Evolutionary conservation across 2,797 vertebrate genomes (phyloP), one percentile per base, ranked within the genome.

Genomic region (Anabas testudineus): DNA sequence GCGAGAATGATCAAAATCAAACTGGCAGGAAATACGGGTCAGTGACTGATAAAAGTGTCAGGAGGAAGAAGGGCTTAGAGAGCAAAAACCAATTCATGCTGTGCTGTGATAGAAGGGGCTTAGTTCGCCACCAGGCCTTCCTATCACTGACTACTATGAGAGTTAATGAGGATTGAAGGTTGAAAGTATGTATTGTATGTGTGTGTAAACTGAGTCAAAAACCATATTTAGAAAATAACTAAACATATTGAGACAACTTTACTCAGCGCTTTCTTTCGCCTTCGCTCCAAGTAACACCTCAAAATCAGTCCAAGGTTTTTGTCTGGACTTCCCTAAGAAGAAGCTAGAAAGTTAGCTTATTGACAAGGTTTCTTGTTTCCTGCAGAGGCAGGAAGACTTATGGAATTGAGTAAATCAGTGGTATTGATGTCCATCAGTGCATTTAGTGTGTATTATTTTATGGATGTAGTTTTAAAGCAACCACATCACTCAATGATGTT

Each of bases 1-100:
- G 76, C 43, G 55, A 45, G 53, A 78, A 79, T 65, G 66, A 87
- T 83, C 74, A 45, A 77, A 76, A 86, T 80, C 68, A 86, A 86
- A 81, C 76, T 30, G 10, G 70, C 36, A 18, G 65, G 63, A 76
- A 64, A 76, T 67, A 84, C 59, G 78, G 54, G 71, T 71, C 78
- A 58, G 65, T 81, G 83, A 74, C 80, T 79, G 83, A 90, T 90
- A 85, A 83, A 85, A 81, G 78, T 80, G 80, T 83, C 84, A 74
- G 80, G 74, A 70, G 75, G 76, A 85, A 87, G 86, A 77, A 80
- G 67, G 67, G 71, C 83, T 85, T 53, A 60, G 67, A 81, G 80
- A 88, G 83, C 60, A 84, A 89, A 89, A 81, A 83, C 62, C 74
- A 78, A 76, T 73, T 79, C 83, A 59, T 71, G 81, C 73, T 83